phyloP scores from a whole-genome alignment of 2,888 invertebrate genomes.

The Arctia plantaginis region DNA sequence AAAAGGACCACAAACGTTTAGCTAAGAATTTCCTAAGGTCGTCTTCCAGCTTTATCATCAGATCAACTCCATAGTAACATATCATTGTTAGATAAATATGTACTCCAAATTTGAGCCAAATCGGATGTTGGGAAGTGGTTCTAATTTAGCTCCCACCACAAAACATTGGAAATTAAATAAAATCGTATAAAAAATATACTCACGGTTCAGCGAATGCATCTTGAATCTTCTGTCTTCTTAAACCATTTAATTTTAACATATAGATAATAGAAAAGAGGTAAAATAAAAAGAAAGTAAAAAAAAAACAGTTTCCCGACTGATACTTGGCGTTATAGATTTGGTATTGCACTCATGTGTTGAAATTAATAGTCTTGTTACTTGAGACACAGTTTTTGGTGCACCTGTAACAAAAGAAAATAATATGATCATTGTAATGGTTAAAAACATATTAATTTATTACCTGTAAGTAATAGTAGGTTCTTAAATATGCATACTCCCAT shows the following conservation, averaged over 20 bases:
- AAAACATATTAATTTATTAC: too few relatives aligned
- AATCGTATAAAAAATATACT: constrained; percentile 30
- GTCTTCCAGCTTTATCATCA: too few relatives aligned
- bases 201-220: constrained; percentile 43
- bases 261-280: neutral
- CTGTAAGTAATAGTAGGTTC: too few relatives aligned
- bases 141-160: too few relatives aligned
- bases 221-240: constrained; percentile 18
- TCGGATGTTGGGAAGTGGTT: too few relatives aligned
- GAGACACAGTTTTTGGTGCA: constrained; percentile 1
- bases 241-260: constrained; percentile 1
- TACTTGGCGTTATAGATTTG: constrained; percentile 10
- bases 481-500: too few relatives aligned
- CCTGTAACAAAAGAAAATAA: constrained; percentile 39
- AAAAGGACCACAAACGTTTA: too few relatives aligned
- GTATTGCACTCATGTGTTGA: constrained; percentile 15
- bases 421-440: neutral
- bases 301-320: neutral
- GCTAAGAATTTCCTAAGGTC: too few relatives aligned
- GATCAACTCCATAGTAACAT: too few relatives aligned
- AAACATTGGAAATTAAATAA: neutral
- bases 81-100: too few relatives aligned
- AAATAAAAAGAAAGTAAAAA: neutral
- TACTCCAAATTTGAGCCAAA: too few relatives aligned
- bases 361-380: constrained; percentile 11